A percentile compares a stretch with the other conserved stretches of the same genome.
Conservation (phyloP, 2,797 vertebrate genomes). For the Melanotaenia boesemani region DNA sequence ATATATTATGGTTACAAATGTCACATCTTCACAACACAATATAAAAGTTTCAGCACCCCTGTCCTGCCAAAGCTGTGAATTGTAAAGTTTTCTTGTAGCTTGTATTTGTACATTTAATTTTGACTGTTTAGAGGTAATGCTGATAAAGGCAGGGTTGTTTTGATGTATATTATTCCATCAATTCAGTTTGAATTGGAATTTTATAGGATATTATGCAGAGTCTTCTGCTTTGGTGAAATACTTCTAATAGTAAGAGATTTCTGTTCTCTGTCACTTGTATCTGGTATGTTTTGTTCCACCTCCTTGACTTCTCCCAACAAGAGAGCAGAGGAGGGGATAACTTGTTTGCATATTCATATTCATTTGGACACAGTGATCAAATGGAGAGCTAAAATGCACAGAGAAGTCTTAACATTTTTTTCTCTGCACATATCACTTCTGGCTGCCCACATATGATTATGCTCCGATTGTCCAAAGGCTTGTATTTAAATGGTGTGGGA, state of each 20-base stretch:
- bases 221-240: constrained; percentile 88
- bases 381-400: constrained; percentile 53
- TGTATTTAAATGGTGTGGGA: constrained; percentile 82
- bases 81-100: constrained; percentile 85
- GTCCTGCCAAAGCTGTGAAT: constrained; percentile 87
- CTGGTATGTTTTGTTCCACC: constrained; percentile 81
- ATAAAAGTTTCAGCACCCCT: constrained; percentile 72
- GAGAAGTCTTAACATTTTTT: constrained; percentile 27
- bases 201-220: constrained; percentile 88
- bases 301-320: constrained; percentile 76
- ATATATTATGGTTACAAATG: constrained; percentile 45
- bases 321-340: constrained; percentile 80
- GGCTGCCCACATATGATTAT: constrained; percentile 65
- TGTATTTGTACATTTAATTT: constrained; percentile 80
- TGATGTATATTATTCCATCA: constrained; percentile 85
- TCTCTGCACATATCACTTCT: constrained; percentile 45
- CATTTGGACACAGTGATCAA: constrained; percentile 62
- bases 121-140: constrained; percentile 49
- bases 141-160: constrained; percentile 71
- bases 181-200: constrained; percentile 91
- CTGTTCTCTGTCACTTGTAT: constrained; percentile 89
- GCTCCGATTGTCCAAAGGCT: constrained; percentile 66
- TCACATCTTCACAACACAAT: constrained; percentile 58
- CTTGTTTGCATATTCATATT: constrained; percentile 54
- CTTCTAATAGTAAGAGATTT: constrained; percentile 91